These are phyloP conservation scores for Acanthurus lineatus DNA, from an alignment of 2,797 vertebrate species.

Conservation along the genomic window DNA sequence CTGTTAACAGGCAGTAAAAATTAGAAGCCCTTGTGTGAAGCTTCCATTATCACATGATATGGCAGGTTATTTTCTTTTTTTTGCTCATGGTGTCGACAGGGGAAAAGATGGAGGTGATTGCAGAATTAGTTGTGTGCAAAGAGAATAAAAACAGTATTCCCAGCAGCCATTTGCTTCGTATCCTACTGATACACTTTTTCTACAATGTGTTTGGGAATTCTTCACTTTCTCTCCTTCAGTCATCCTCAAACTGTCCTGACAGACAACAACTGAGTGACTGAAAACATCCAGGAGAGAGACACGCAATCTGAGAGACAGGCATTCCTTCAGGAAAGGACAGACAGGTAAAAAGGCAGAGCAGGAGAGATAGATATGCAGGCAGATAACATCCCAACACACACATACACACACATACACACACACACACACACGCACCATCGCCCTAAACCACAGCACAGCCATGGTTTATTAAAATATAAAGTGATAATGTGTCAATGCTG, in stretches of 20 bases:
- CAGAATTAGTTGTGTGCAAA: constrained; percentile 5
- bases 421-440: background rate
- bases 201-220: constrained; percentile 6
- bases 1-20: background rate
- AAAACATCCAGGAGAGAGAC: constrained; percentile 37
- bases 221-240: constrained; percentile 7
- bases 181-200: background rate
- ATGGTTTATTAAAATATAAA: constrained; percentile 46
- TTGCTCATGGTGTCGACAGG: background rate
- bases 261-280: constrained; percentile 43
- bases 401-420: background rate
- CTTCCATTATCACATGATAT: background rate
- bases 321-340: constrained; percentile 39
- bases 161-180: constrained; percentile 7
- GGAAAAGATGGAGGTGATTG: background rate
- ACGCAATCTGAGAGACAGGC: constrained; percentile 38
- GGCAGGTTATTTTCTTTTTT: background rate
- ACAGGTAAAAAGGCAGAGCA: constrained; percentile 26
- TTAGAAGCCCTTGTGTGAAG: background rate
- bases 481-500: constrained; percentile 38
- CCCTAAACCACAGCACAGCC: background rate
- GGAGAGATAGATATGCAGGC: constrained; percentile 23
- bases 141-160: constrained; percentile 4
- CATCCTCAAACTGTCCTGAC: constrained; percentile 35
- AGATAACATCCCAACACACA: constrained; percentile 21